Evolutionary conservation across 1,140 invertebrate species (phyloP).

Genomic region (Drosophila kepulauana): DNA sequence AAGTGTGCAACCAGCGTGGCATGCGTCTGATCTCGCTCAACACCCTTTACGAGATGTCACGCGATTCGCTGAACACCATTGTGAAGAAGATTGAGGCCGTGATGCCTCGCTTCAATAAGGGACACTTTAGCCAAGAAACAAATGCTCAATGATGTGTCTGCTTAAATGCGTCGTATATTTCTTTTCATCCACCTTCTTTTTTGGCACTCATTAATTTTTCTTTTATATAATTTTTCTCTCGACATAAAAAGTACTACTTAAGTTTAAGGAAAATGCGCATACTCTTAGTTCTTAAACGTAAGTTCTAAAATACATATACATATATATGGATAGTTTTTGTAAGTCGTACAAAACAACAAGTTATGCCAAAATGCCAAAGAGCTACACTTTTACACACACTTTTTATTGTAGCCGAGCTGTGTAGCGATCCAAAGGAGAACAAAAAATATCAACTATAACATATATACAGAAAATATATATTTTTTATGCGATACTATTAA

Average conservation of each 20-base stretch:
- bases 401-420: neutral
- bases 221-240: slow-evolving; percentile 14
- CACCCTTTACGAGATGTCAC: slow-evolving; percentile 77
- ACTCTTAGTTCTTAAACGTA: slow-evolving; percentile 48
- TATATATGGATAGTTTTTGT: slow-evolving; percentile 32
- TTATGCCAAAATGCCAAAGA: slow-evolving; percentile 43
- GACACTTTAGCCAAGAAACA: slow-evolving; percentile 43
- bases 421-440: slow-evolving; percentile 22
- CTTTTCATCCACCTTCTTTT: slow-evolving; percentile 11
- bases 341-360: slow-evolving; percentile 12
- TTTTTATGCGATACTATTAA: slow-evolving; percentile 43
- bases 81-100: slow-evolving; percentile 69
- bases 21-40: slow-evolving; percentile 78
- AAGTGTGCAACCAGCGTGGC: slow-evolving; percentile 88
- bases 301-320: slow-evolving; percentile 18
- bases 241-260: slow-evolving; percentile 49
- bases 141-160: slow-evolving; percentile 13
- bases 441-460: slow-evolving; percentile 36
- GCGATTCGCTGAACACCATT: slow-evolving; percentile 69
- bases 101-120: slow-evolving; percentile 73
- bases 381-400: neutral
- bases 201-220: slow-evolving; percentile 2
- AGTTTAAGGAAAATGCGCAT: slow-evolving; percentile 38
- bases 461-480: slow-evolving; percentile 18
- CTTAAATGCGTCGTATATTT: slow-evolving; percentile 31